phyloP scores from a whole-genome alignment of 2,113 vertebrate species.

The Actenoides lindsayi region DNA sequence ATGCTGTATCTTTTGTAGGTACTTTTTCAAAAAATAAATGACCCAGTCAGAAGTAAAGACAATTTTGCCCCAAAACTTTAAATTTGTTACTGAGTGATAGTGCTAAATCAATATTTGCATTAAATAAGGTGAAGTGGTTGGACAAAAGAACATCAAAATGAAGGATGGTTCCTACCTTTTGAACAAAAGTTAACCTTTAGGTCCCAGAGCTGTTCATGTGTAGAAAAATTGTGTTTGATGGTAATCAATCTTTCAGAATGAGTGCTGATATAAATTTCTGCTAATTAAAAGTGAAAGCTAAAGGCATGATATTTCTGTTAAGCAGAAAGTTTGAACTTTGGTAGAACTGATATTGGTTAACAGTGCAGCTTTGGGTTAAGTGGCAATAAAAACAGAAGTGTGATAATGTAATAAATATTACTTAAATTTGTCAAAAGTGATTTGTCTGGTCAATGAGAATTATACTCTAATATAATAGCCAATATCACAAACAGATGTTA shows the following conservation, averaged over 20 bases:
- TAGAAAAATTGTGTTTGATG: not conserved
- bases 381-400: not conserved
- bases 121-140: not conserved
- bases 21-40: conserved; percentile 41
- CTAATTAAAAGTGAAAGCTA: not conserved
- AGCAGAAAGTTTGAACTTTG: not conserved
- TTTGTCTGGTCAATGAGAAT: not conserved
- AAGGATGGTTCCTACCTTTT: not conserved
- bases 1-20: conserved; percentile 46
- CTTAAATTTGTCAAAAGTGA: not conserved
- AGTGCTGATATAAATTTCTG: not conserved
- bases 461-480: not conserved
- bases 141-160: not conserved
- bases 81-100: not conserved
- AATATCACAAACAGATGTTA: not conserved
- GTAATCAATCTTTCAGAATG: not conserved
- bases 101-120: conserved; percentile 46
- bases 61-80: conserved; percentile 40
- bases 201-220: not conserved
- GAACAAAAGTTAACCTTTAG: not conserved
- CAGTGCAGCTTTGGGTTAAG: not conserved
- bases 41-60: conserved; percentile 32
- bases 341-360: not conserved
- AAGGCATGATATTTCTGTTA: not conserved
- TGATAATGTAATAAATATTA: not conserved